Base-by-base conservation (phyloP, 2,113 vertebrate genomes). In the Hypanus sabinus region DNA sequence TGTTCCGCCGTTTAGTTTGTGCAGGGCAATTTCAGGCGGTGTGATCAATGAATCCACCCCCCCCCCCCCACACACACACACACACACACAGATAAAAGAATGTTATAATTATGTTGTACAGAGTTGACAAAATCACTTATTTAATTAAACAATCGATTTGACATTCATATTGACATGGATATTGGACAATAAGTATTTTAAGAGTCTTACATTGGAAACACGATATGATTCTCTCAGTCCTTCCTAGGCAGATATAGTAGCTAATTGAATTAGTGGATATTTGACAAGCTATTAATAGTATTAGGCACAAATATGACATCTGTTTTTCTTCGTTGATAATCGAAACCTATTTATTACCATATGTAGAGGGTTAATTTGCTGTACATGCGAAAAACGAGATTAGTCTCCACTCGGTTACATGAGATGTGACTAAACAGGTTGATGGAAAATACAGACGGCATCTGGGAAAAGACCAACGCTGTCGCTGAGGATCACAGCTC, bases 271-370 rank as follows among this genome's bases (percentile, higher is more conserved):
- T 88, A n/a, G 60, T n/a, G 60, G 85, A 68, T 90, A 90, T 90
- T 90, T 90, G 62, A 90, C 60, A 33, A 33, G 85, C 85, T 90
- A 90, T 90, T 90, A 90, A 90, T 90, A 90, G 85, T 68, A 65
- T 90, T 90, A 30, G 5, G 6, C 22, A 68, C 60, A 90, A 65
- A 90, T 90, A 90, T 65, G 85, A 90, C 60, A 90, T 90, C 30
- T 90, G 85, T 27, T 90, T 33, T 65, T 62, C n/a, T 90, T 90
- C 30, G 60, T n/a, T 87, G 83, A 87, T 87, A 87, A 62, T 88
- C 83, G 27, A 62, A 88, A 88, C 57, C 85, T 33, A 68, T 90
- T 90, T 90, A 22, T 33, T n/a, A 90, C 85, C 60, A 36, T n/a
- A 33, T 60, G 33, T n/a, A 65, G 80, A 57, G n/a, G 60, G 62